These are phyloP conservation scores for Cyrtonyx montezumae DNA, from an alignment of 2,113 vertebrate species.

Conservation along the genomic window DNA sequence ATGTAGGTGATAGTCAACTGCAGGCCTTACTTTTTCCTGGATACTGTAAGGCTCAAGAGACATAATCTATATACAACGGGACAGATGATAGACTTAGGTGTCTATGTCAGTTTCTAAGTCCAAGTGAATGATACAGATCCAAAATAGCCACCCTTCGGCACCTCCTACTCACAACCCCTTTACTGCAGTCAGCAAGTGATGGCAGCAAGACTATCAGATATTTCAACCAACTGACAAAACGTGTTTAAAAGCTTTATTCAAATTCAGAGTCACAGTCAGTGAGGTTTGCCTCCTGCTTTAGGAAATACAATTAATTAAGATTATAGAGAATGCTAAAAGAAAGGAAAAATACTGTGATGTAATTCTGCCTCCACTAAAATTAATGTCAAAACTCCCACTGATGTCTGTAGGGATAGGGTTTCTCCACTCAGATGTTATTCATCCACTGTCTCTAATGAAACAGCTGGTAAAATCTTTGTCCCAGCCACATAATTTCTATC, in stretches of 20 bases:
- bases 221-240: background rate
- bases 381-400: background rate
- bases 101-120: background rate
- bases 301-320: background rate
- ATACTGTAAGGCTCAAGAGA: background rate
- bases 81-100: background rate
- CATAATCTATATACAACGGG: background rate
- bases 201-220: background rate
- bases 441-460: background rate
- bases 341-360: background rate
- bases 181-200: background rate
- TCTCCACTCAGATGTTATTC: background rate
- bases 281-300: background rate
- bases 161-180: background rate
- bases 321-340: background rate
- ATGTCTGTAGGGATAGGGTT: background rate
- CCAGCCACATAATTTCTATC: background rate
- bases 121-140: background rate
- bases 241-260: background rate
- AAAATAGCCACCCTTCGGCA: background rate
- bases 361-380: background rate
- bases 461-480: background rate
- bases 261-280: background rate
- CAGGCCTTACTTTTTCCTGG: background rate
- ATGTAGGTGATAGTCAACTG: background rate